Percentiles rank a stretch among this genome's conserved stretches.
Evolutionary conservation across 2,797 vertebrate genomes (phyloP).

Genomic region (Anomalospiza imberbis): DNA sequence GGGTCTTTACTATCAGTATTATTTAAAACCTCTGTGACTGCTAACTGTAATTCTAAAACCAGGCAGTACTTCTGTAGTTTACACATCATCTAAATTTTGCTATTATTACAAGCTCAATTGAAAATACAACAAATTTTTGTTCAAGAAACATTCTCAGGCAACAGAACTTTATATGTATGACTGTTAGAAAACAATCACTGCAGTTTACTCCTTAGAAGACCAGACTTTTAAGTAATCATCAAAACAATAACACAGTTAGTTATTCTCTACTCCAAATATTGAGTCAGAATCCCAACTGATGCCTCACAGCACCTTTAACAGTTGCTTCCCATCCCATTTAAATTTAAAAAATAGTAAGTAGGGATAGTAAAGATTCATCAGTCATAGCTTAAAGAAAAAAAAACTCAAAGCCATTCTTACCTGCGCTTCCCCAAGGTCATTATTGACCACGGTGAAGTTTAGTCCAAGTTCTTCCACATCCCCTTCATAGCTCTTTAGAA

Average conservation of each 20-base stretch:
- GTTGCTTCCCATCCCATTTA: constrained; percentile 70
- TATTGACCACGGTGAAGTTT: constrained; percentile 98
- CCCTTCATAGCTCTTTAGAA: constrained; percentile 96
- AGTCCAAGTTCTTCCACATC: constrained; percentile 97
- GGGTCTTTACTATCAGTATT: neutral
- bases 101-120: neutral
- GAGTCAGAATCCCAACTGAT: constrained; percentile 55
- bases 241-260: neutral
- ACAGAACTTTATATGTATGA: neutral
- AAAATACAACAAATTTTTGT: neutral
- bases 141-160: neutral
- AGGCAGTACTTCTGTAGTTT: neutral
- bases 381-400: neutral
- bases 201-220: neutral
- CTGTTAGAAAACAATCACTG: neutral
- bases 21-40: neutral
- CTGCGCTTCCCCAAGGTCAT: constrained; percentile 97
- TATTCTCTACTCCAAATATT: neutral
- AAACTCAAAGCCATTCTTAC: constrained; percentile 63
- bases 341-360: constrained; percentile 56
- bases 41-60: neutral
- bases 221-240: neutral
- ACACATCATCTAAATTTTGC: neutral
- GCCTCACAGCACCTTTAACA: constrained; percentile 39
- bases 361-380: constrained; percentile 74